Percentiles rank a stretch among this genome's conserved stretches.
Evolutionary conservation across 1,140 invertebrate genomes (phyloP).

Genomic region (Aphis craccivora): DNA sequence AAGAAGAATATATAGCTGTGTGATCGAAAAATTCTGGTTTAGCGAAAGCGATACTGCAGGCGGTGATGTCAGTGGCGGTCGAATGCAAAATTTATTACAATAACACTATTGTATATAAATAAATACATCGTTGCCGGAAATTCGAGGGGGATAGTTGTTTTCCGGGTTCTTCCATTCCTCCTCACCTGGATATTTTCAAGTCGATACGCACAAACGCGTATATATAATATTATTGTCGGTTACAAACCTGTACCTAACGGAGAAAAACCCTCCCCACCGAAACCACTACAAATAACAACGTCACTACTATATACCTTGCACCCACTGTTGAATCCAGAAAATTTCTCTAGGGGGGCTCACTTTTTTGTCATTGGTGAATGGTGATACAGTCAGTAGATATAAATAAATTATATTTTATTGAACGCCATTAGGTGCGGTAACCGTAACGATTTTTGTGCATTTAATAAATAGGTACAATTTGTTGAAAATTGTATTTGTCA

Average conservation of each 20-base stretch:
- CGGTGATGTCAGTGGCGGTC: not conserved
- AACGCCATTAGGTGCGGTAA: no score
- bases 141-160: not conserved
- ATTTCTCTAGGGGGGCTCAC: no score
- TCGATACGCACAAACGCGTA: not conserved
- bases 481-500: no score
- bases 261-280: not conserved
- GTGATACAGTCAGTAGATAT: no score
- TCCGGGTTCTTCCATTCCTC: not conserved
- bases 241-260: not conserved
- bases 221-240: not conserved
- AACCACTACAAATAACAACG: not conserved
- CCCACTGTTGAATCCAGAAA: no score
- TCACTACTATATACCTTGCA: not conserved
- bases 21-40: not conserved
- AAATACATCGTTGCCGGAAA: not conserved
- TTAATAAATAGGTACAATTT: no score
- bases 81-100: constrained; percentile 9
- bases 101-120: not conserved
- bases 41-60: not conserved
- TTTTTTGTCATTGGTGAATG: no score
- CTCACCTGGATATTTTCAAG: not conserved
- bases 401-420: no score
- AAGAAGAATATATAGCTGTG: not conserved
- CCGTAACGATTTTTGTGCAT: no score